These are phyloP conservation scores for Pseudopipra pipra DNA, from an alignment of 2,113 vertebrate genomes.

Conservation along the genomic window DNA sequence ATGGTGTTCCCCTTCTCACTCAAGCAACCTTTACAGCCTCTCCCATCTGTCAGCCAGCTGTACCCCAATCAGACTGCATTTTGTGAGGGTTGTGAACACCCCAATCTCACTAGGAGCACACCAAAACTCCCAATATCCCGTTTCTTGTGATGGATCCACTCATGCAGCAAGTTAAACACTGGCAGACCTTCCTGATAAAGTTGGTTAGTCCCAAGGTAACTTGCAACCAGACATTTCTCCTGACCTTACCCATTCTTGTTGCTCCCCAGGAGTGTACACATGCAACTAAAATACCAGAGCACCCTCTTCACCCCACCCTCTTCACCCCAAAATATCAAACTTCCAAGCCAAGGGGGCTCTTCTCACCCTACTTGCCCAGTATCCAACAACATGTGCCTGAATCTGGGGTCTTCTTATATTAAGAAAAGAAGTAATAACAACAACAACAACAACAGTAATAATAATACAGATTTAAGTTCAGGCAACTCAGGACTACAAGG, in stretches of 20 bases:
- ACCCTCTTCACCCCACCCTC: not conserved
- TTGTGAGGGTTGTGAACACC: not conserved
- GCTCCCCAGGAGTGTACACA: not conserved
- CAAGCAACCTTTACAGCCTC: not conserved
- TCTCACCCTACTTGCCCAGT: not conserved
- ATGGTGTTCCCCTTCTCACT: not conserved
- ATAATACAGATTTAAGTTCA: not conserved
- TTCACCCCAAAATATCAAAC: not conserved
- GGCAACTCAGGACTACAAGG: not conserved
- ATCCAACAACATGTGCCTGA: not conserved
- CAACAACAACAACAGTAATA: not conserved
- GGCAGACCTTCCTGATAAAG: not conserved
- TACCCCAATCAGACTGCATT: not conserved
- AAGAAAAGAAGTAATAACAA: not conserved
- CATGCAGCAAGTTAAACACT: not conserved
- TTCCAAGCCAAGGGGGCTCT: not conserved
- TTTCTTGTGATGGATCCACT: not conserved
- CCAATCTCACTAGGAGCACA: fast-evolving
- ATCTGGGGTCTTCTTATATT: not conserved
- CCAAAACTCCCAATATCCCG: not conserved
- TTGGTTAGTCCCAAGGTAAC: not conserved
- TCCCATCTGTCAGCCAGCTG: not conserved
- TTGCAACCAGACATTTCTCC: not conserved
- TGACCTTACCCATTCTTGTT: not conserved
- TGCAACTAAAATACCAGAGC: not conserved